phyloP scores from a whole-genome alignment of 1,140 invertebrate species.

The Drosophila orosa region DNA sequence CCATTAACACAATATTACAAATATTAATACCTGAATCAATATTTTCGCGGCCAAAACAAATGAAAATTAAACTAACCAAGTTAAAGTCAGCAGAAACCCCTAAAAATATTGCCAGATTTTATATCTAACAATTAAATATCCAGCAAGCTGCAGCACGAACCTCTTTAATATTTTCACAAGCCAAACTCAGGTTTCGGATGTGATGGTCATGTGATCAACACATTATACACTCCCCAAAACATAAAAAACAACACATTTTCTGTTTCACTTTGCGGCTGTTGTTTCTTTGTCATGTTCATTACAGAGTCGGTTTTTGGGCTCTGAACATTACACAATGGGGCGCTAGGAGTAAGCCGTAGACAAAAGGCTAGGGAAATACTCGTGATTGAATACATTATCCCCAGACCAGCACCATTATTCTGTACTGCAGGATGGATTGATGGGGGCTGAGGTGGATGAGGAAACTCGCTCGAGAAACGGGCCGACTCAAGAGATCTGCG shows the following conservation, averaged over 20 bases:
- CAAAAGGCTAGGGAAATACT: slow-evolving; percentile 32
- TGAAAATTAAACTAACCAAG: not conserved
- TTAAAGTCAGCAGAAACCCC: no score
- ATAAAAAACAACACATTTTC: slow-evolving; percentile 10
- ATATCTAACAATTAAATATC: no score
- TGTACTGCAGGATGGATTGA: not conserved
- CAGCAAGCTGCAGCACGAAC: not conserved
- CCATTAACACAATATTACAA: no score
- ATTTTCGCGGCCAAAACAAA: no score
- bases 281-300: slow-evolving; percentile 50
- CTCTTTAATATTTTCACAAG: not conserved
- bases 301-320: slow-evolving; percentile 56
- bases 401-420: slow-evolving; percentile 1
- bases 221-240: slow-evolving; percentile 29
- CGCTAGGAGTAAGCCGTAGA: slow-evolving; percentile 15
- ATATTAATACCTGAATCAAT: no score
- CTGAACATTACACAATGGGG: slow-evolving; percentile 52
- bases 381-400: slow-evolving; percentile 46
- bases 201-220: slow-evolving; percentile 44
- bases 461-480: slow-evolving; percentile 33
- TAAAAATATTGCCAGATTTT: no score
- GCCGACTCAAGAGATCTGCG: slow-evolving; percentile 13
- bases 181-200: not conserved
- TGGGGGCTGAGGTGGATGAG: slow-evolving; percentile 8
- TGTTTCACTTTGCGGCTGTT: slow-evolving; percentile 26